phyloP scores from a whole-genome alignment of 2,888 invertebrate species.

The Drosophila kanekoi region DNA sequence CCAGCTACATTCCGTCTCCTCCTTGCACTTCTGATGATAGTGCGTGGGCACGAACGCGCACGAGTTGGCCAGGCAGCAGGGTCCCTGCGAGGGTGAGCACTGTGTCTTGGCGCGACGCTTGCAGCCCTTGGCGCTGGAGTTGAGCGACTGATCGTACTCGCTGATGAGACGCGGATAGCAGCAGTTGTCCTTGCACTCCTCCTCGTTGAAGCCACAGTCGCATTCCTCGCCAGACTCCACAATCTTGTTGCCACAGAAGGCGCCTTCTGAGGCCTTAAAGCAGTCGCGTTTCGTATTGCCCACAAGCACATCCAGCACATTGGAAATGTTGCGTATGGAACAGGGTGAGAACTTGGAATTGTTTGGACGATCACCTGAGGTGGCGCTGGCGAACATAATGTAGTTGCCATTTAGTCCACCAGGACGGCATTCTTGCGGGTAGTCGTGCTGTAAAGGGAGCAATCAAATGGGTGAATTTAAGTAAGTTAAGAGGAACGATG shows the following conservation, averaged over 20 bases:
- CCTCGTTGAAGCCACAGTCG: constrained; percentile 97
- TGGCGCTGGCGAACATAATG: constrained; percentile 99
- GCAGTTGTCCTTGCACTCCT: constrained; percentile 96
- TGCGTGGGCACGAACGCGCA: constrained; percentile 91
- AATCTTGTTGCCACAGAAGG: constrained; percentile 99
- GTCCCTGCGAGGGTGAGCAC: constrained; percentile 97
- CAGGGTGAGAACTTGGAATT: constrained; percentile 99
- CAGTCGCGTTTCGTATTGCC: constrained; percentile 97
- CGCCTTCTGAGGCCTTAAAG: constrained; percentile 95
- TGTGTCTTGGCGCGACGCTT: constrained; percentile 91
- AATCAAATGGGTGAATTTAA: not conserved
- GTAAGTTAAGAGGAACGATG: not conserved
- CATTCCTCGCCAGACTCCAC: constrained; percentile 99
- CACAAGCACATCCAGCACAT: constrained; percentile 96
- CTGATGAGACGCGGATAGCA: constrained; percentile 95
- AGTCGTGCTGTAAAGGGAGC: constrained; percentile 92
- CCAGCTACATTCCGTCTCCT: constrained; percentile 95
- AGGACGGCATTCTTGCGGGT: constrained; percentile 95
- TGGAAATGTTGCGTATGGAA: constrained; percentile 97
- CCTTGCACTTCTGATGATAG: constrained; percentile 90
- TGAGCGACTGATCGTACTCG: constrained; percentile 89
- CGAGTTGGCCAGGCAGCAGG: constrained; percentile 93
- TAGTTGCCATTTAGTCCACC: constrained; percentile 97
- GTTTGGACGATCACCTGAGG: constrained; percentile 98
- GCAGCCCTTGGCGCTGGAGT: constrained; percentile 92